Percentiles rank a stretch among this genome's conserved stretches.
phyloP scores from a whole-genome alignment of 2,888 invertebrate species.

The Podabrus alpinus region DNA sequence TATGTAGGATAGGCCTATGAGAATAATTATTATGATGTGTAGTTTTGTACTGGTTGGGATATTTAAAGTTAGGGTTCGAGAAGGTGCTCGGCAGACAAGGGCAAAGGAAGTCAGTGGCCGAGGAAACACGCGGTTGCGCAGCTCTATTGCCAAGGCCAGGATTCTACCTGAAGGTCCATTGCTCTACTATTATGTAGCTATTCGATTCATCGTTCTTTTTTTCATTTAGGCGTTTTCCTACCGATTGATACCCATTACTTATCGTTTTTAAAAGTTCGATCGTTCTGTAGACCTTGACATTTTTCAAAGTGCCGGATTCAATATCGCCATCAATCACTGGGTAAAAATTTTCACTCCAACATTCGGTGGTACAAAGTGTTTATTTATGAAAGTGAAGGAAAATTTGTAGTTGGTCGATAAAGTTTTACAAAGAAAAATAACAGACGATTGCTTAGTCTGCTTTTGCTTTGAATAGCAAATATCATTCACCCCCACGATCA shows the following conservation, averaged over 20 bases:
- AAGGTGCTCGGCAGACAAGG: conserved; percentile 29
- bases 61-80: neutral
- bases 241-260: neutral
- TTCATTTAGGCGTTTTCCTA: neutral
- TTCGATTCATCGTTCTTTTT: neutral
- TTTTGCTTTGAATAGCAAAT: conserved; percentile 4
- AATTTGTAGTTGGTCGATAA: neutral
- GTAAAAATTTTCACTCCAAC: neutral
- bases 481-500: conserved; percentile 4
- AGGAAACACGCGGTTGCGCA: conserved; percentile 35
- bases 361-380: neutral
- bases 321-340: neutral
- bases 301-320: neutral
- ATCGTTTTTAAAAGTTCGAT: neutral
- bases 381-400: neutral
- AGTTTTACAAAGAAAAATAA: neutral
- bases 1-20: neutral
- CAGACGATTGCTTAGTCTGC: neutral
- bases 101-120: conserved; percentile 37
- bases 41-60: neutral
- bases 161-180: conserved; percentile 26
- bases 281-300: neutral
- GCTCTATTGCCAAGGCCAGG: conserved; percentile 33
- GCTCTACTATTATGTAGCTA: conserved; percentile 5
- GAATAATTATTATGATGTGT: neutral